Conservation (phyloP, 2,797 vertebrate species). For the Cuniculus paca region DNA sequence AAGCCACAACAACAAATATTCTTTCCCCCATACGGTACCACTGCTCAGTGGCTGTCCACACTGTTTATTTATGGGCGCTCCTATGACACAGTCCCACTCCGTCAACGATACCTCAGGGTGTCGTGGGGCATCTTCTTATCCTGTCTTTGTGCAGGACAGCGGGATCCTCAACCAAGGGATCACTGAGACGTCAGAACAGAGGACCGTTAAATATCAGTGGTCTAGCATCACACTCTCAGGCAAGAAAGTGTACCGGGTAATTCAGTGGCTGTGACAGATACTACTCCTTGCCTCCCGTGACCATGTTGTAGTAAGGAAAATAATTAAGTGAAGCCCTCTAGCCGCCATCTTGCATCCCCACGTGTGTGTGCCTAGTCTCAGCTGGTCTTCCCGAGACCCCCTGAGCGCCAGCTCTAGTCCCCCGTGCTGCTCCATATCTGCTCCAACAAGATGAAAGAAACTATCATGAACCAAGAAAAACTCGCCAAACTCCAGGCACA, state of each 20-base stretch:
- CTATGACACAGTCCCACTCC: accelerated
- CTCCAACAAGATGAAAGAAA: no score
- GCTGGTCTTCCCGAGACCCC: no score
- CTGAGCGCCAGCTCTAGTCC: no score
- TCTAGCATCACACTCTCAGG: neutral
- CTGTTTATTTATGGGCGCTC: neutral
- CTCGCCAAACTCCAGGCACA: no score
- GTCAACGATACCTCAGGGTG: neutral
- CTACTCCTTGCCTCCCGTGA: neutral
- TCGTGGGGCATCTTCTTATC: neutral
- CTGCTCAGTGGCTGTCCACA: neutral
- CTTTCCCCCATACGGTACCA: neutral
- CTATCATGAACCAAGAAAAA: no score
- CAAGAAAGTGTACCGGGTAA: neutral
- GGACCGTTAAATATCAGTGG: neutral
- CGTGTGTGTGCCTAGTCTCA: no score
- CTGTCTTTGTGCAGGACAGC: neutral
- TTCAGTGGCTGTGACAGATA: neutral
- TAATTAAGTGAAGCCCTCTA: neutral
- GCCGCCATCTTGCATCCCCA: no score
- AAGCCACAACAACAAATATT: neutral
- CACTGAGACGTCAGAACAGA: neutral
- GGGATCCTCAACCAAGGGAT: neutral
- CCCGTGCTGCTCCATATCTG: no score
- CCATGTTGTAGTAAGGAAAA: neutral